Conservation (phyloP, 2,797 vertebrate species). For the Pipistrellus nathusii region DNA sequence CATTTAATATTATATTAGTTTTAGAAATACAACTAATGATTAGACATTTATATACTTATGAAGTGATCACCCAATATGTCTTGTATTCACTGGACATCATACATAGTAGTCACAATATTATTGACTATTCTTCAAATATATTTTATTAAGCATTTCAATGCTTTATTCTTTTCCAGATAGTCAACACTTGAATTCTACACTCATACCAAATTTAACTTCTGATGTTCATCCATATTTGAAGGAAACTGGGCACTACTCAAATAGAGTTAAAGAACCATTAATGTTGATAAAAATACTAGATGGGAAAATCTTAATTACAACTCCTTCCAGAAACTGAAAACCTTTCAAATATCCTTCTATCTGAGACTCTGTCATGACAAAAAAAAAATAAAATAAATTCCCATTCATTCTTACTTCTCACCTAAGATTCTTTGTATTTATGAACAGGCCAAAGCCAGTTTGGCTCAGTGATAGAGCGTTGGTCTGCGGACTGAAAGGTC, state of each 20-base stretch:
- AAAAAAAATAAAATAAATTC: background rate
- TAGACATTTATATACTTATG: background rate
- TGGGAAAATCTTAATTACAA: background rate
- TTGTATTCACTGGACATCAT: background rate
- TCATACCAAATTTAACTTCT: background rate
- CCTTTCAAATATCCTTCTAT: background rate
- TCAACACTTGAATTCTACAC: background rate
- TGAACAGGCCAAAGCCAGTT: background rate
- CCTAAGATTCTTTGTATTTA: background rate
- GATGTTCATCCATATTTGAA: background rate
- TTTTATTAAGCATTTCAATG: conserved; percentile 36
- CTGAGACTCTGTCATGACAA: background rate
- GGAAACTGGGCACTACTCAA: background rate
- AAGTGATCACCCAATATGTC: background rate
- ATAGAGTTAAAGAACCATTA: background rate
- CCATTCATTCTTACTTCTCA: background rate
- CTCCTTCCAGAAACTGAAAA: background rate
- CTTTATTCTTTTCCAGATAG: background rate
- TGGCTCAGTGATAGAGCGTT: too few species aligned
- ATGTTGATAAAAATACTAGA: background rate
- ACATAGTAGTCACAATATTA: background rate
- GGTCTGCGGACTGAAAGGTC: too few species aligned
- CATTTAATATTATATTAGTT: background rate
- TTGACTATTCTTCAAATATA: background rate
- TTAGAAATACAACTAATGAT: background rate